These are phyloP conservation scores for Ceyx cyanopectus DNA, from an alignment of 2,113 vertebrate genomes.

Conservation along the genomic window DNA sequence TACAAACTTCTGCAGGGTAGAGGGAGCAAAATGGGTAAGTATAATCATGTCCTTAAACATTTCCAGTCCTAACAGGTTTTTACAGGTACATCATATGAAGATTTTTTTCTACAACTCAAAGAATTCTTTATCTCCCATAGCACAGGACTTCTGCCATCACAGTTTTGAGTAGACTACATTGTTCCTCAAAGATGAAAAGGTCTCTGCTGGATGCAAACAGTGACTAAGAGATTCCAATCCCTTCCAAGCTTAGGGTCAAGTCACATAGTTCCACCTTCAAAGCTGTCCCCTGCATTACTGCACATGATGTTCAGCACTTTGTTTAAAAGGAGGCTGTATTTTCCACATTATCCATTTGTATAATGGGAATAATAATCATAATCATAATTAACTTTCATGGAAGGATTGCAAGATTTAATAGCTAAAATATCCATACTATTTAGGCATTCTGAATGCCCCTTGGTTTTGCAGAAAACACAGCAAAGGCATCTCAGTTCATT, in stretches of 20 bases:
- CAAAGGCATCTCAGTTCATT: not conserved
- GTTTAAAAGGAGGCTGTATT: not conserved
- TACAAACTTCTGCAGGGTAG: not conserved
- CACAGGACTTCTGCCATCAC: not conserved
- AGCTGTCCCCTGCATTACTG: not conserved
- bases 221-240: not conserved
- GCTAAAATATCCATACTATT: not conserved
- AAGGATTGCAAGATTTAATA: not conserved
- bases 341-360: not conserved
- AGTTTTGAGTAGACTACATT: not conserved
- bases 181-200: not conserved
- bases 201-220: not conserved
- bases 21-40: not conserved
- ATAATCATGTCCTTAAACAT: not conserved
- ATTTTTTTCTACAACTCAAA: not conserved
- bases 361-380: not conserved
- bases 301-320: not conserved
- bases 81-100: not conserved
- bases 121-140: not conserved
- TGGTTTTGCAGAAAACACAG: not conserved
- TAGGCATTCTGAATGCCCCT: not conserved
- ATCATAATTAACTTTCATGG: fast-evolving
- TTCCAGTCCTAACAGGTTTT: not conserved
- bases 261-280: not conserved
- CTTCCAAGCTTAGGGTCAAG: not conserved